Conservation (phyloP, 2,888 invertebrate species). For the Eilema griseolum region DNA sequence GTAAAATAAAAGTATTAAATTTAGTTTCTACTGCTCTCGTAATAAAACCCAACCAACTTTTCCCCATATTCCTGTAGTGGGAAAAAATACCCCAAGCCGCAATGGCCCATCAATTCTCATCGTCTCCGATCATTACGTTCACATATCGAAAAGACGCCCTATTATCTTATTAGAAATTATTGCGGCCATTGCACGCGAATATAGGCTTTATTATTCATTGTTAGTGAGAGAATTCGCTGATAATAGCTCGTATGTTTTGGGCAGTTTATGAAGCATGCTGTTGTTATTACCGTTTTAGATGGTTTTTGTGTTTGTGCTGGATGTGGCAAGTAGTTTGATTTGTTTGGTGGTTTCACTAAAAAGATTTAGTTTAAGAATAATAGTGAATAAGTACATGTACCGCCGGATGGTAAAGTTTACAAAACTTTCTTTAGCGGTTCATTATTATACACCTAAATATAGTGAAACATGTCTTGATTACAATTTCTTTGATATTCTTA, state of each 20-base stretch:
- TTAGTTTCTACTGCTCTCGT: background rate
- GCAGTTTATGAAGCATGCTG: conserved; percentile 56
- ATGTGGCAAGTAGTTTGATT: conserved; percentile 22
- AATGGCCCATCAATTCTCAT: conserved; percentile 54
- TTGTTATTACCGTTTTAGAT: conserved; percentile 46
- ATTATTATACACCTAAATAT: too few species aligned
- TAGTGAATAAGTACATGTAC: background rate
- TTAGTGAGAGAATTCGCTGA: conserved; percentile 16
- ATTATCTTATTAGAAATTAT: conserved; percentile 62
- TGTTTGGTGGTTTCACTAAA: too few species aligned
- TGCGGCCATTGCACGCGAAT: conserved; percentile 38
- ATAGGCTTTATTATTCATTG: conserved; percentile 33
- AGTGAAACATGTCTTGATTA: too few species aligned
- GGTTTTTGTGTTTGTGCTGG: conserved; percentile 29
- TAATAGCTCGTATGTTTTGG: conserved; percentile 31
- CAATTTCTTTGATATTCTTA: too few species aligned
- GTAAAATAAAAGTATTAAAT: too few species aligned
- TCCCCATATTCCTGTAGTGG: conserved; percentile 24
- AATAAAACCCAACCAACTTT: background rate
- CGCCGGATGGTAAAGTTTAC: too few species aligned
- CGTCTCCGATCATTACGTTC: conserved; percentile 49
- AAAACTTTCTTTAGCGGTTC: too few species aligned
- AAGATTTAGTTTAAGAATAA: background rate
- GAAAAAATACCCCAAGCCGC: conserved; percentile 41
- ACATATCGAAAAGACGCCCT: conserved; percentile 55